Percentiles rank a stretch among this genome's conserved stretches.
These are phyloP conservation scores for Ricordea florida DNA, from an alignment of 92 coral and sea anemone genomes.

Conservation along the genomic window DNA sequence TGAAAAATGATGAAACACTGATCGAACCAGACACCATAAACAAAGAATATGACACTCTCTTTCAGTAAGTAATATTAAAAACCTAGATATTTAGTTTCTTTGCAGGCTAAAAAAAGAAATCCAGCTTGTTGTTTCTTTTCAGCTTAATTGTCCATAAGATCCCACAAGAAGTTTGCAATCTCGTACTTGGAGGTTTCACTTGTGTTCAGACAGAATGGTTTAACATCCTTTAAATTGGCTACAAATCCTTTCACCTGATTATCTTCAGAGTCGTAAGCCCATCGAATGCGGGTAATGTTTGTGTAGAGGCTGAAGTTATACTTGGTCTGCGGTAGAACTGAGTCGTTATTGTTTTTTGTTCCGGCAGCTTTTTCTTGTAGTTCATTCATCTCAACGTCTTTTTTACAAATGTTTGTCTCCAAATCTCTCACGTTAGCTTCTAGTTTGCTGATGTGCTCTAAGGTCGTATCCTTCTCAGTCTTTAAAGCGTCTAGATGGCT, in stretches of 20 bases:
- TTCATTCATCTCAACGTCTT: slow-evolving; percentile 41
- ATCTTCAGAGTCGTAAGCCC: slow-evolving; percentile 89
- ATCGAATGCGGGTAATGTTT: slow-evolving; percentile 87
- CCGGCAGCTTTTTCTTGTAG: slow-evolving; percentile 49
- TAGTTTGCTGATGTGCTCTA: slow-evolving; percentile 64
- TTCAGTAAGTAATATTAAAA: no score
- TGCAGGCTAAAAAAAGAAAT: no score
- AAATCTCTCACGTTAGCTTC: slow-evolving; percentile 63
- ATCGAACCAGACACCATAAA: no score
- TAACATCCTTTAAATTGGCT: slow-evolving; percentile 83
- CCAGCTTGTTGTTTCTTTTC: no score
- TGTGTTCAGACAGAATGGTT: slow-evolving; percentile 78
- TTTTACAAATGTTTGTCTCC: slow-evolving; percentile 57
- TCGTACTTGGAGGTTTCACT: slow-evolving; percentile 77
- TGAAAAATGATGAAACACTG: no score
- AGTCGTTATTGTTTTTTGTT: slow-evolving; percentile 51
- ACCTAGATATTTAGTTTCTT: no score
- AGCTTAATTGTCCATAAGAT: slow-evolving; percentile 85
- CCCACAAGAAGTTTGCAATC: slow-evolving; percentile 87
- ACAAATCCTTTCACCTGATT: slow-evolving; percentile 89
- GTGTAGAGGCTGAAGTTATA: slow-evolving; percentile 91
- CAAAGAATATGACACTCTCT: no score
- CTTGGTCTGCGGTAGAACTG: slow-evolving; percentile 87
- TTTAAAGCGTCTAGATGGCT: slow-evolving; percentile 45
- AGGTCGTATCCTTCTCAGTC: slow-evolving; percentile 47